A percentile compares a stretch with the other conserved stretches of the same genome.
Conservation (phyloP, 2,113 vertebrate genomes). For the Aptenodytes forsteri region DNA sequence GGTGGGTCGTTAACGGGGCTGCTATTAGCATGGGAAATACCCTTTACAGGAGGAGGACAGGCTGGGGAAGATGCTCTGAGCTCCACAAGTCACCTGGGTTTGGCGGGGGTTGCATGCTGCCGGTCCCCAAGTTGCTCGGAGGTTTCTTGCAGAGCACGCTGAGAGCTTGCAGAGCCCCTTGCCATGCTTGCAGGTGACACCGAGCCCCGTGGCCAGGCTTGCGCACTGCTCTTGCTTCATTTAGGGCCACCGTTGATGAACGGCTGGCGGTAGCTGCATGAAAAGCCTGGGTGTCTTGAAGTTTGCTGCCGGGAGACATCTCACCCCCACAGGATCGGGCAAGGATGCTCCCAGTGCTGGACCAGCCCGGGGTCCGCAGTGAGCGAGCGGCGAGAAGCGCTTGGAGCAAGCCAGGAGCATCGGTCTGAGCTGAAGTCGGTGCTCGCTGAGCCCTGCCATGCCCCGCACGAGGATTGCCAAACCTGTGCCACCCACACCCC, state of each 20-base stretch:
- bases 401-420: neutral
- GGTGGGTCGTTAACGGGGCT: neutral
- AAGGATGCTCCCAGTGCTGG: neutral
- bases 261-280: fast-evolving
- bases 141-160: fast-evolving
- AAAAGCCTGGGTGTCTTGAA: neutral
- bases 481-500: fast-evolving
- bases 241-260: fast-evolving
- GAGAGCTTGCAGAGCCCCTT: neutral
- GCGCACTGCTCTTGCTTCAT: neutral
- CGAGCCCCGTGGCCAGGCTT: neutral
- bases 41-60: neutral
- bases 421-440: fast-evolving
- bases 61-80: neutral
- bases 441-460: fast-evolving
- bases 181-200: fast-evolving
- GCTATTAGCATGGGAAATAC: neutral
- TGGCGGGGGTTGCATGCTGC: neutral
- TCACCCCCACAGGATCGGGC: fast-evolving
- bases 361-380: fast-evolving
- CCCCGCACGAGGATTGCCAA: fast-evolving
- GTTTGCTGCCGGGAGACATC: neutral
- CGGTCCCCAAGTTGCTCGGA: fast-evolving
- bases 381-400: fast-evolving
- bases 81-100: fast-evolving